Evolutionary conservation across 2,113 vertebrate genomes (phyloP).

Genomic region (Cryptotis parvus): DNA sequence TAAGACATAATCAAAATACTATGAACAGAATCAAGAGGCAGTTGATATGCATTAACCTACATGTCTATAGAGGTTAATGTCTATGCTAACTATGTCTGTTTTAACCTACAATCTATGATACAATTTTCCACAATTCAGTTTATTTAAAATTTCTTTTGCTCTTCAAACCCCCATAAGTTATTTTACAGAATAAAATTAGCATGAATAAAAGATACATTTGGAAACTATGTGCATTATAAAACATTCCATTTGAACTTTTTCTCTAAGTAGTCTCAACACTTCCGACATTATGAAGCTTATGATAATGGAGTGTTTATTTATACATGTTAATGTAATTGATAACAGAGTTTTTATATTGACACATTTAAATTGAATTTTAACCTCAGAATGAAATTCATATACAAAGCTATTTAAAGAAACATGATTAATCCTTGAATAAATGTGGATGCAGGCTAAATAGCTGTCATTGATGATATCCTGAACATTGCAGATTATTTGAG

Average conservation of each 20-base stretch:
- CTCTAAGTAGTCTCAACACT: neutral
- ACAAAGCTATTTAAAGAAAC: constrained; percentile 26
- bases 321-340: neutral
- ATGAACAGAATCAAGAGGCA: no score
- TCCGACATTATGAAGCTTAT: neutral
- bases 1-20: no score
- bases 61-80: no score
- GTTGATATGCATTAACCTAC: no score
- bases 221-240: neutral
- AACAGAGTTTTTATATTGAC: neutral
- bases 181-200: neutral
- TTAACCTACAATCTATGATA: neutral
- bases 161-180: neutral
- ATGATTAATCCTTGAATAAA: neutral
- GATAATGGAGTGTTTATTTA: neutral
- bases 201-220: neutral
- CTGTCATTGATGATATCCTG: neutral
- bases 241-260: constrained; percentile 34
- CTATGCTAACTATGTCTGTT: no score
- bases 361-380: constrained; percentile 34
- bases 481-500: neutral
- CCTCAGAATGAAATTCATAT: neutral
- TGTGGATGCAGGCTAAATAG: neutral
- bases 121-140: neutral
- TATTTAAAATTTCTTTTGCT: constrained; percentile 23